A percentile compares a stretch with the other conserved stretches of the same genome.
Conservation (phyloP, 2,797 vertebrate species). For the Eremophila alpestris region DNA sequence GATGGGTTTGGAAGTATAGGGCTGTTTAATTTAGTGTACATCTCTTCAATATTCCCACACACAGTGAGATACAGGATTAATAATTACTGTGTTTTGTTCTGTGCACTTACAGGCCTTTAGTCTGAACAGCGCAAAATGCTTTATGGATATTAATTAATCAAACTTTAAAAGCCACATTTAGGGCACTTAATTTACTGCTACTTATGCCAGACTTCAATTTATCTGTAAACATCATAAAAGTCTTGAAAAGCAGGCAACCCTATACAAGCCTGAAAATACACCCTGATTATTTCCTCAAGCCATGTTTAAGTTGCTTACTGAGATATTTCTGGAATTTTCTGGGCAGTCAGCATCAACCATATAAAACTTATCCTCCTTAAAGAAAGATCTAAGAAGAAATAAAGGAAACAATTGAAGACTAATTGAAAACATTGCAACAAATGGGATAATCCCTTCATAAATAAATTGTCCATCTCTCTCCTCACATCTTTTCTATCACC, state of each 20-base stretch:
- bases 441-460: neutral
- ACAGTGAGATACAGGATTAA: neutral
- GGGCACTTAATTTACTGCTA: neutral
- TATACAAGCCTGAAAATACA: neutral
- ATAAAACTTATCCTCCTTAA: neutral
- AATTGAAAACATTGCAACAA: neutral
- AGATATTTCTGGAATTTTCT: neutral
- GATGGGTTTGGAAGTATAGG: neutral
- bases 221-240: neutral
- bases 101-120: neutral
- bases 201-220: neutral
- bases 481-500: neutral
- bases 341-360: neutral
- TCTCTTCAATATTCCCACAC: neutral
- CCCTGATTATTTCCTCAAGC: neutral
- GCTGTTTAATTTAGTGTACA: neutral
- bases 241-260: neutral
- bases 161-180: neutral
- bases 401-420: neutral
- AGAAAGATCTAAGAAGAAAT: neutral
- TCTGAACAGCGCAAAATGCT: neutral
- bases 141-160: slow-evolving; percentile 29
- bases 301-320: neutral
- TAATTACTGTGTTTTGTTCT: neutral
- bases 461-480: neutral